Evolutionary conservation across 2,797 vertebrate genomes (phyloP), one percentile per base, ranked within the genome.

Genomic region (Glyptemys insculpta): DNA sequence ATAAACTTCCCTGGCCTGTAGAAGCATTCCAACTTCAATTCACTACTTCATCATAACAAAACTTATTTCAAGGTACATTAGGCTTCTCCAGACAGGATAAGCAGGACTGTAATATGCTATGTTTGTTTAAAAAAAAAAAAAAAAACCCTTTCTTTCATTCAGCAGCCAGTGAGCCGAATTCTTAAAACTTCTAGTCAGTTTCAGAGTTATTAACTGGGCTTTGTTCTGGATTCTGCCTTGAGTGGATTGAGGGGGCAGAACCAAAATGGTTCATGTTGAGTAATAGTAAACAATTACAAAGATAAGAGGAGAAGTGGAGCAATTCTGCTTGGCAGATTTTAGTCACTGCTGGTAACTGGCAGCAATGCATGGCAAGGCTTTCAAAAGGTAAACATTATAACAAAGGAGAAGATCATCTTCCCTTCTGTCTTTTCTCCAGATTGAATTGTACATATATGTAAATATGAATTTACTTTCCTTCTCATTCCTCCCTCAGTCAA

Each of bases 51-150:
- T 97, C 96, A 97, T 95, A 98, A 97, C 97, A 98, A 98, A 98
- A 98, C 95, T 98, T 98, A 98, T 98, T 98, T 98, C 98, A 98
- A 98, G 98, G 97, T 98, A 98, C 97, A 97, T 98, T 98, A 98
- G 94, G 91, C 90, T 97, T 97, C 93, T 93, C 92, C 82, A 97
- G 96, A 89, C 97, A 97, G 89, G 90, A 91, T 97, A 97, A 97
- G 95, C 85, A 94, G 14, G 89, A 95, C 91, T 94, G 88, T 95
- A 96, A 97, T 98, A 95, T 85, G 93, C 95, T 95, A 95, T 12
- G 2, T 97, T 97, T 98, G 96, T 97, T 97, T 95, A 95, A 96
- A 94, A 87, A 57, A 96, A 94, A 96, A 9, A 97, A 91, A 49
- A 44, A 88, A 78, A 15, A n/a, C 88, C 18, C 2, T 87, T 84